These are phyloP conservation scores for Ctenosaura bakeri DNA, from an alignment of 2,797 vertebrate species.

Conservation along the genomic window DNA sequence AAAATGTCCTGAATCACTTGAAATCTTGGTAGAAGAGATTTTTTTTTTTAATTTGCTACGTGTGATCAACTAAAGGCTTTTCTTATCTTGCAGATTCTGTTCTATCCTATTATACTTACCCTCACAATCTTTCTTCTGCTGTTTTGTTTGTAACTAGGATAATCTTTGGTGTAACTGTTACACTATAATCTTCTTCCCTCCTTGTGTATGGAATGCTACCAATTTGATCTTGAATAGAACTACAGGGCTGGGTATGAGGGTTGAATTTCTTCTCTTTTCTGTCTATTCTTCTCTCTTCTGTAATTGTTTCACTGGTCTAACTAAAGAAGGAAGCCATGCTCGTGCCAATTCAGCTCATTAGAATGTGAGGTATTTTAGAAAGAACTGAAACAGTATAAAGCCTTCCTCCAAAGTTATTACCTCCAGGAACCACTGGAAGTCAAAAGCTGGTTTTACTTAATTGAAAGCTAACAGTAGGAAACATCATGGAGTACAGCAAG, in stretches of 20 bases:
- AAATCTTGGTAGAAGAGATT: too few relatives aligned
- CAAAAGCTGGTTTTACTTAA: conserved; percentile 71
- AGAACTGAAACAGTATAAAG: conserved; percentile 67
- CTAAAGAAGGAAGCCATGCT: not conserved
- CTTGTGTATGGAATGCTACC: not conserved
- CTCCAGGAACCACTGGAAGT: conserved; percentile 63
- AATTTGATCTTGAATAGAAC: not conserved
- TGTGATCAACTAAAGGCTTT: not conserved
- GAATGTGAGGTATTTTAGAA: conserved; percentile 69
- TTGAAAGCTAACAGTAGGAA: conserved; percentile 70
- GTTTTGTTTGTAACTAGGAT: not conserved
- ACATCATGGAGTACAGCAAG: conserved; percentile 63
- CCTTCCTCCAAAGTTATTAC: conserved; percentile 60
- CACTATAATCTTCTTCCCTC: not conserved
- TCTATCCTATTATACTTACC: not conserved
- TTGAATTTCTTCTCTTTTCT: not conserved
- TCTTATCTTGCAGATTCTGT: not conserved
- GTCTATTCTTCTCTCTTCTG: not conserved
- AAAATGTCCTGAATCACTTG: too few relatives aligned
- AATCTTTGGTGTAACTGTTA: not conserved
- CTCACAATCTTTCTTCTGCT: not conserved
- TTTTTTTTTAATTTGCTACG: too few relatives aligned
- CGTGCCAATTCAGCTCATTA: conserved; percentile 30
- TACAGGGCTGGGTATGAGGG: not conserved
- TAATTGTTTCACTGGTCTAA: not conserved